Evolutionary conservation across 2,113 vertebrate species (phyloP).

Genomic region (Oceanites oceanicus): DNA sequence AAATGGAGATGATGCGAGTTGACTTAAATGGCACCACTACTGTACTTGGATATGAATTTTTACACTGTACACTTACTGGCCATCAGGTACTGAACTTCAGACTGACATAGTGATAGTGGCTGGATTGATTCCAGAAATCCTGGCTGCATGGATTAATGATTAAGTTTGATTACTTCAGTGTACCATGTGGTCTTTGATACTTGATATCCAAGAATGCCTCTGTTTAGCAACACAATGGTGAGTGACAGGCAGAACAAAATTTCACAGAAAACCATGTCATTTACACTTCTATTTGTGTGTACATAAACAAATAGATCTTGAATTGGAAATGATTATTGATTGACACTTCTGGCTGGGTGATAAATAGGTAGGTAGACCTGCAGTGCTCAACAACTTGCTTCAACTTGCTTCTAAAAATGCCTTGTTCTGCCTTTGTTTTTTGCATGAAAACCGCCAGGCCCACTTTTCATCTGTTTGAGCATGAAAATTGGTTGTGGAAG

Average conservation of each 20-base stretch:
- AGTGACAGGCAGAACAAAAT: neutral
- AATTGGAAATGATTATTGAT: neutral
- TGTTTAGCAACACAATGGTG: neutral
- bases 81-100: neutral
- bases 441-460: neutral
- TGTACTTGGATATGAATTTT: neutral
- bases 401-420: neutral
- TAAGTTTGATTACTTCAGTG: neutral
- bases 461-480: neutral
- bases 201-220: neutral
- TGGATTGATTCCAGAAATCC: neutral
- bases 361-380: neutral
- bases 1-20: neutral
- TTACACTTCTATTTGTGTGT: neutral
- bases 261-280: neutral
- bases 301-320: neutral
- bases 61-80: neutral
- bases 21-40: too few relatives aligned
- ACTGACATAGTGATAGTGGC: neutral
- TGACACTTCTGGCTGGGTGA: neutral
- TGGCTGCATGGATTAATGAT: neutral
- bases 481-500: neutral
- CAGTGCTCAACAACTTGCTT: neutral
- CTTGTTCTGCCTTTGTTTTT: neutral
- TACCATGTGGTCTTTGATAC: neutral